phyloP scores from a whole-genome alignment of 2,888 invertebrate genomes.

The Sinodicranocentrus sp. region DNA sequence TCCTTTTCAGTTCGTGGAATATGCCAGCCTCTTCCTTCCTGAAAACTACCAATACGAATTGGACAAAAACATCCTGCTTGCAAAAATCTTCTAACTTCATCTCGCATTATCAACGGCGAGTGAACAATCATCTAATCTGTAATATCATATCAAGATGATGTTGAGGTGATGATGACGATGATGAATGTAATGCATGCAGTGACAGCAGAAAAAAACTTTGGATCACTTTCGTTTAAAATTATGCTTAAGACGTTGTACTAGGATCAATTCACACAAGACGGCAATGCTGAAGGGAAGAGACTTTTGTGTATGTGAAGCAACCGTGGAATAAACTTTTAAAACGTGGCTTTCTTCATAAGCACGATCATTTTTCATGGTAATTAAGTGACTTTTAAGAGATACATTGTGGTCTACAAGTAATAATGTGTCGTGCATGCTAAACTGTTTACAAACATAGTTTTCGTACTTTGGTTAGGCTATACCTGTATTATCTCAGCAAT shows the following conservation, averaged over 20 bases:
- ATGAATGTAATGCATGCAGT: constrained; percentile 27
- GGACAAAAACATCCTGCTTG: background rate
- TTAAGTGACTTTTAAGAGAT: constrained; percentile 41
- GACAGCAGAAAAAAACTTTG: constrained; percentile 42
- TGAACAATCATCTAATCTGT: constrained; percentile 56
- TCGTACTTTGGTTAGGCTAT: too few relatives aligned
- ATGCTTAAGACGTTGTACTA: constrained; percentile 5
- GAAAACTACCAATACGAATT: background rate
- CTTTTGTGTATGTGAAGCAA: constrained; percentile 26
- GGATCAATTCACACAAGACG: too few relatives aligned
- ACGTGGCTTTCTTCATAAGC: constrained; percentile 32
- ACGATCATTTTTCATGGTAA: constrained; percentile 55
- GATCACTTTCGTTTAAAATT: constrained; percentile 17
- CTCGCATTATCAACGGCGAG: background rate
- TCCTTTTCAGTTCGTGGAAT: constrained; percentile 27
- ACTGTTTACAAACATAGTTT: too few relatives aligned
- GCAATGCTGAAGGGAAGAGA: constrained; percentile 23
- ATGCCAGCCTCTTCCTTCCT: constrained; percentile 16
- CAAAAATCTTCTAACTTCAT: background rate
- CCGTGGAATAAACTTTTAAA: constrained; percentile 39
- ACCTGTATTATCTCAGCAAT: too few relatives aligned
- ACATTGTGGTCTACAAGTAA: constrained; percentile 13
- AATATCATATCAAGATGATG: constrained; percentile 49
- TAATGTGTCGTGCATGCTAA: too few relatives aligned
- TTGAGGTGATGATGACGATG: constrained; percentile 19